Evolutionary conservation across 1,140 invertebrate genomes (phyloP).

Genomic region (Pseudomyrmex pallidus): DNA sequence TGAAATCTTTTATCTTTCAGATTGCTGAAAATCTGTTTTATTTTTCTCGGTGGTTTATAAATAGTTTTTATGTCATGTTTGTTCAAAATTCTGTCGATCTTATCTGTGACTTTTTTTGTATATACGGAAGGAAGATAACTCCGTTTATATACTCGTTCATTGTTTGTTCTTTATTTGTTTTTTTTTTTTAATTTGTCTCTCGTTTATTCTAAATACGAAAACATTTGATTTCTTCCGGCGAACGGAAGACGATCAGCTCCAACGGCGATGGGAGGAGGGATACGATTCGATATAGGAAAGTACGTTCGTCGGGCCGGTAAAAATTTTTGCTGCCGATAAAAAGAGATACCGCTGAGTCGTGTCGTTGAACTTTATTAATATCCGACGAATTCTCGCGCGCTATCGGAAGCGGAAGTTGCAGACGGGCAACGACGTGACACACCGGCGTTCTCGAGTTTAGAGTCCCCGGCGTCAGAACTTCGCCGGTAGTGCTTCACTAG

Average conservation of each 20-base stretch:
- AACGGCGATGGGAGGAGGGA: background rate
- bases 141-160: no score
- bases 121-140: no score
- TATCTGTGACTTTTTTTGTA: no score
- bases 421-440: slow-evolving; percentile 26
- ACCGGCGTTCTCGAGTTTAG: slow-evolving; percentile 36
- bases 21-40: no score
- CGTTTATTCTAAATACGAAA: slow-evolving; percentile 50
- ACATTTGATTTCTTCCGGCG: slow-evolving; percentile 60
- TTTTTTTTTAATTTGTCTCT: background rate
- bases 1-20: no score
- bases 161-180: no score
- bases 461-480: slow-evolving; percentile 32
- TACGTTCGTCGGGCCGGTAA: slow-evolving; percentile 15
- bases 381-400: slow-evolving; percentile 57
- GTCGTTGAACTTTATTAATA: slow-evolving; percentile 71
- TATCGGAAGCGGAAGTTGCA: slow-evolving; percentile 45
- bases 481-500: slow-evolving; percentile 16
- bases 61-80: no score
- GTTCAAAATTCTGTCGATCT: no score
- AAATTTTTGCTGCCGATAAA: slow-evolving; percentile 3
- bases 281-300: slow-evolving; percentile 59
- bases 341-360: slow-evolving; percentile 36
- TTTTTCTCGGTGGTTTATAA: no score
- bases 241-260: no score